Evolutionary conservation across 2,797 vertebrate species (phyloP).

Genomic region (Acestrorhynchus altus): DNA sequence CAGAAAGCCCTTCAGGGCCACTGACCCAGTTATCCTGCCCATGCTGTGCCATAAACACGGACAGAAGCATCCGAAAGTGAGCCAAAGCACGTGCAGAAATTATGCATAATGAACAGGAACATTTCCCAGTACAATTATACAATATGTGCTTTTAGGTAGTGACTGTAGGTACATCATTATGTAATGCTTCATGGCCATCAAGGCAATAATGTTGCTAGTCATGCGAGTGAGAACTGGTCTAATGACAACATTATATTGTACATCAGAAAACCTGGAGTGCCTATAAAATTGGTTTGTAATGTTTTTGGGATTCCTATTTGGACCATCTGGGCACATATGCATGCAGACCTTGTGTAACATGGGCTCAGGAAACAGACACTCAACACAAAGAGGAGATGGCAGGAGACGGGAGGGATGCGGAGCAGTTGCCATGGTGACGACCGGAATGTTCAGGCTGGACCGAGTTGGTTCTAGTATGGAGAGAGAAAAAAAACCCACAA

Average conservation of each 20-base stretch:
- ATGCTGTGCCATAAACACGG: constrained; percentile 8
- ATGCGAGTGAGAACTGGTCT: not conserved
- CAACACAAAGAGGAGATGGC: constrained; percentile 67
- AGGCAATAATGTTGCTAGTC: not conserved
- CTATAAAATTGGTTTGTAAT: not conserved
- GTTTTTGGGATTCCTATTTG: not conserved
- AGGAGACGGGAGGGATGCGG: constrained; percentile 70
- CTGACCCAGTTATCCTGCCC: constrained; percentile 35
- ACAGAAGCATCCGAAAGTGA: not conserved
- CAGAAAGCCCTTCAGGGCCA: constrained; percentile 20
- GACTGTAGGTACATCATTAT: not conserved
- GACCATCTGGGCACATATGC: constrained; percentile 53
- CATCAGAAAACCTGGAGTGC: not conserved
- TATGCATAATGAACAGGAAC: not conserved
- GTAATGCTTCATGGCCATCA: not conserved
- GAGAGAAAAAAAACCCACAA: constrained; percentile 34
- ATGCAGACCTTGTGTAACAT: constrained; percentile 62
- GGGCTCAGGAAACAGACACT: constrained; percentile 67
- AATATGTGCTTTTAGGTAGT: not conserved
- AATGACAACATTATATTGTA: not conserved
- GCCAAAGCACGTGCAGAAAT: not conserved
- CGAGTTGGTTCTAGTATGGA: constrained; percentile 64
- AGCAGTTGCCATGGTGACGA: constrained; percentile 80
- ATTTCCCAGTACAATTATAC: not conserved
- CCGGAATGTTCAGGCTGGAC: constrained; percentile 75